Percentiles rank a stretch among this genome's conserved stretches.
These are phyloP conservation scores for Pasiphila rectangulata DNA, from an alignment of 2,888 invertebrate genomes.

Conservation along the genomic window DNA sequence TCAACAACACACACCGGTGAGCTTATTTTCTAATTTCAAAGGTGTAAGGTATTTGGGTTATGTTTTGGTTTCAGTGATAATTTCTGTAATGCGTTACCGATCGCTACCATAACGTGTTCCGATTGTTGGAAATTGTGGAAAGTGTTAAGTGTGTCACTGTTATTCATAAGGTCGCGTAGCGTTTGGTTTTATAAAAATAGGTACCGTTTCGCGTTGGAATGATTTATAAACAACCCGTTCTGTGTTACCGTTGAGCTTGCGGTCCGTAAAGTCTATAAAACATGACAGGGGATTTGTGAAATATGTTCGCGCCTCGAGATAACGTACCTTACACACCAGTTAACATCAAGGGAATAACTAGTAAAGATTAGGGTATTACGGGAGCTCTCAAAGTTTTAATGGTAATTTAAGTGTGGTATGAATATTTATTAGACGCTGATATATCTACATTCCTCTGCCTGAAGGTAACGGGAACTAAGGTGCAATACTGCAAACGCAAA, in stretches of 20 bases:
- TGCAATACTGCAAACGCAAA: constrained; percentile 15
- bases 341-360: neutral
- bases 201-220: constrained; percentile 25
- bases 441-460: neutral
- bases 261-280: constrained; percentile 16
- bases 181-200: constrained; percentile 27
- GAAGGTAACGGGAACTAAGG: constrained; percentile 22
- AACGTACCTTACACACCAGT: neutral
- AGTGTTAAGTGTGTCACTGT: constrained; percentile 60
- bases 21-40: constrained; percentile 25
- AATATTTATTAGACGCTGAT: neutral
- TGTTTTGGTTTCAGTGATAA: constrained; percentile 58
- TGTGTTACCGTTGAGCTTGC: constrained; percentile 20
- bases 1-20: constrained; percentile 37
- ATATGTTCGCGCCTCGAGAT: neutral
- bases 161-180: constrained; percentile 32
- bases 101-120: constrained; percentile 53
- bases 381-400: neutral
- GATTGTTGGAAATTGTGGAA: constrained; percentile 53
- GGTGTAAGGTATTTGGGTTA: constrained; percentile 47
- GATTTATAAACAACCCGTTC: constrained; percentile 26
- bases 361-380: neutral
- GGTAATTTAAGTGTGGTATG: neutral
- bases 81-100: constrained; percentile 53
- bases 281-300: constrained; percentile 13